phyloP scores from a whole-genome alignment of 2,797 vertebrate genomes.

The Cryptoprocta ferox region DNA sequence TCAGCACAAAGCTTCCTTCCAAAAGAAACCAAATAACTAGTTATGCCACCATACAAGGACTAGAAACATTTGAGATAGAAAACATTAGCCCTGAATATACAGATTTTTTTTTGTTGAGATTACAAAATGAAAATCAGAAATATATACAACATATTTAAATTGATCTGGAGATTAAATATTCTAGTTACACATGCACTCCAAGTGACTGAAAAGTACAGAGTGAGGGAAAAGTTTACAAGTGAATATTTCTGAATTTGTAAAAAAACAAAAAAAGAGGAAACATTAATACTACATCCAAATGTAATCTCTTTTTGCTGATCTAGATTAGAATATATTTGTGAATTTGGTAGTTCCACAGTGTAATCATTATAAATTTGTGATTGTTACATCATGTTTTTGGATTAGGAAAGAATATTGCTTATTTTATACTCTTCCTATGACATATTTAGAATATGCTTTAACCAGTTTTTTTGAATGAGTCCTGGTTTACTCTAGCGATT shows the following conservation, averaged over 20 bases:
- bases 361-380: not conserved
- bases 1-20: not conserved
- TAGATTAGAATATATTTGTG: not conserved
- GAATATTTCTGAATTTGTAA: not conserved
- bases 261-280: not conserved
- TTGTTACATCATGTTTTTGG: not conserved
- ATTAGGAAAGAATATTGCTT: not conserved
- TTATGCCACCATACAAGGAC: not conserved
- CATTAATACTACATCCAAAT: not conserved
- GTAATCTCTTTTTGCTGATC: not conserved
- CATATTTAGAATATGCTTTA: not conserved
- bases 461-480: not conserved
- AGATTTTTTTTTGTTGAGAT: not conserved
- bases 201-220: not conserved
- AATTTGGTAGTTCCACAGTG: not conserved
- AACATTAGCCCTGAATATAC: not conserved
- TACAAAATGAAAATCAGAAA: constrained; percentile 6
- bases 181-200: not conserved
- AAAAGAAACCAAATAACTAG: not conserved
- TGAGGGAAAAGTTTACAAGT: not conserved
- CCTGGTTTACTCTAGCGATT: not conserved
- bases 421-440: not conserved
- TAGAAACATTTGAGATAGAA: not conserved
- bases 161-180: not conserved
- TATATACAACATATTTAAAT: not conserved